Evolutionary conservation across 2,797 vertebrate species (phyloP).

Genomic region (Oreochromis grahami): DNA sequence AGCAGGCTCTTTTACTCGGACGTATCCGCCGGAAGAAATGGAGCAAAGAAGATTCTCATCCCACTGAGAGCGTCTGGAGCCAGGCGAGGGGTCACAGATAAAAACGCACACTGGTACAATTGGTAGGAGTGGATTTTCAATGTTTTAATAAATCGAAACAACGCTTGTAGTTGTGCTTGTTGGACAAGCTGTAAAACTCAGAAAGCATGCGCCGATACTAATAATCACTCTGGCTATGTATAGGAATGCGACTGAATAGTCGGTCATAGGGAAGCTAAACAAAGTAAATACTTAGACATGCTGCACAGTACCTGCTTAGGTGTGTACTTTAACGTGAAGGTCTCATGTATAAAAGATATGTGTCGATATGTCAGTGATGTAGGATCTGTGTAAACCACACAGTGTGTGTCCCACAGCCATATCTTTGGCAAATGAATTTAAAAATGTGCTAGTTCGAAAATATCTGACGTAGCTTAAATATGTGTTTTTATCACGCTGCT

Average conservation of each 20-base stretch:
- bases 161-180: neutral
- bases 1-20: slow-evolving; percentile 75
- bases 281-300: neutral
- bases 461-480: neutral
- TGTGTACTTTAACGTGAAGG: neutral
- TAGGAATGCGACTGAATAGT: slow-evolving; percentile 12
- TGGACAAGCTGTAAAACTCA: accelerated
- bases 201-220: neutral
- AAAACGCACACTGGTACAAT: slow-evolving; percentile 44
- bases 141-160: accelerated
- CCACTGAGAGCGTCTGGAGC: slow-evolving; percentile 51
- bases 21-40: slow-evolving; percentile 32
- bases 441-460: neutral
- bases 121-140: slow-evolving; percentile 31
- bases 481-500: neutral
- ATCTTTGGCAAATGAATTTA: neutral
- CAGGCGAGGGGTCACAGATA: slow-evolving; percentile 50
- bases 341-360: neutral
- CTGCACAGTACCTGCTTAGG: neutral
- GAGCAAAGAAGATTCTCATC: slow-evolving; percentile 25
- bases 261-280: neutral
- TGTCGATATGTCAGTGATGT: neutral
- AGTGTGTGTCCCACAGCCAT: neutral
- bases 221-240: neutral
- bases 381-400: neutral